Percentiles rank a stretch among this genome's conserved stretches.
Conservation (phyloP, 2,888 invertebrate genomes). For the Callyntrura sp. region DNA sequence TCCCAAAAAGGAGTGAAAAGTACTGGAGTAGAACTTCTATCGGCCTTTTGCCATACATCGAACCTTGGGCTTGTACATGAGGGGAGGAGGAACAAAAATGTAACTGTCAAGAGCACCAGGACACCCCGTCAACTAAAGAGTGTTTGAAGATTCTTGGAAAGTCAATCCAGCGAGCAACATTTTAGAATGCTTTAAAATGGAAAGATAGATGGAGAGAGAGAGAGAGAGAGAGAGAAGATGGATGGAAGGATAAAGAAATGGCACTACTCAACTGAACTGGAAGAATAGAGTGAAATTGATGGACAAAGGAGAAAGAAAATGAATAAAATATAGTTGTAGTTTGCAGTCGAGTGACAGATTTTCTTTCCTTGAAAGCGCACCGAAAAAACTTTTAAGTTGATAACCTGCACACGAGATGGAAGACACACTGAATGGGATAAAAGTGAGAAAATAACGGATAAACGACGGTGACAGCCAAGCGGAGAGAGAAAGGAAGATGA, state of each 20-base stretch:
- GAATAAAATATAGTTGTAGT: slow-evolving; percentile 28
- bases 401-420: not conserved
- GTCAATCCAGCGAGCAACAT: not conserved
- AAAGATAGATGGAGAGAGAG: not conserved
- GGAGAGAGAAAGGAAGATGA: not conserved
- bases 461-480: not conserved
- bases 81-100: slow-evolving; percentile 26
- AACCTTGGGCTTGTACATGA: not conserved
- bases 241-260: not conserved
- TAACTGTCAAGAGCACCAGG: slow-evolving; percentile 47
- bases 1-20: slow-evolving; percentile 8
- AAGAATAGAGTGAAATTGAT: slow-evolving; percentile 20
- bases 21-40: slow-evolving; percentile 3
- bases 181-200: slow-evolving; percentile 1
- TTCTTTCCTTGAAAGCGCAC: not conserved
- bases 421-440: not conserved
- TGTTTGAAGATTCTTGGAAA: slow-evolving; percentile 31
- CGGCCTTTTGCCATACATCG: not conserved
- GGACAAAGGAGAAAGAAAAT: slow-evolving; percentile 36
- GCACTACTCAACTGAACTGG: not conserved
- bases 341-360: slow-evolving; percentile 37
- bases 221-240: not conserved
- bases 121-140: slow-evolving; percentile 30
- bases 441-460: slow-evolving; percentile 2
- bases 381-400: slow-evolving; percentile 32